Conservation (phyloP, 2,797 vertebrate genomes). For the Acanthurus leucopareius region DNA sequence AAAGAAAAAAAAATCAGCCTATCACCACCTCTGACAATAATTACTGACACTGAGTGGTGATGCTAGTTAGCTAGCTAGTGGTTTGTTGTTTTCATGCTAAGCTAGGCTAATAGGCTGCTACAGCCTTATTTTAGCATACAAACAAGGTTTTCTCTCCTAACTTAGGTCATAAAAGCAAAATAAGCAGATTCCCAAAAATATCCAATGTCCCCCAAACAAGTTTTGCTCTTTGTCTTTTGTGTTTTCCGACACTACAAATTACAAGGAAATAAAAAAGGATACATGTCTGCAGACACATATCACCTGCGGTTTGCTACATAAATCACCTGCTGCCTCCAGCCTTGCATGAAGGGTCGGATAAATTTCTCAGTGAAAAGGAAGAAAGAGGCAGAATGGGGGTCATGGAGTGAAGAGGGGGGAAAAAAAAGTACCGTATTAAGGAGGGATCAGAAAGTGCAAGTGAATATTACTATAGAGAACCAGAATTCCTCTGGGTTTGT, state of each 20-base stretch:
- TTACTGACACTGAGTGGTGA: background rate
- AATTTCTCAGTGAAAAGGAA: conserved; percentile 23
- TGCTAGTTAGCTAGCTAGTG: background rate
- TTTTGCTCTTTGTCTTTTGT: background rate
- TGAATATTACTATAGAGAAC: conserved; percentile 41
- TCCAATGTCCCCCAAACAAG: background rate
- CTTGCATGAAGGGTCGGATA: background rate
- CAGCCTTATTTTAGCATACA: background rate
- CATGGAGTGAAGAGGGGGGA: conserved; percentile 23
- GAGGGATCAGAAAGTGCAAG: conserved; percentile 27
- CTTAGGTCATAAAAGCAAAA: conserved; percentile 6
- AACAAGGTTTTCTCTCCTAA: background rate
- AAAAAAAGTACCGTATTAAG: conserved; percentile 28
- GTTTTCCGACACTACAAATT: background rate
- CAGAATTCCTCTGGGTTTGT: conserved; percentile 49
- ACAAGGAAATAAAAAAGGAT: conserved; percentile 11
- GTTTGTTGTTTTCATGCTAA: conserved; percentile 11
- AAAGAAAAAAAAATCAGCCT: background rate
- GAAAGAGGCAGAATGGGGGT: conserved; percentile 8
- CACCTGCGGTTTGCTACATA: conserved; percentile 25
- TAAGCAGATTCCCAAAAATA: background rate
- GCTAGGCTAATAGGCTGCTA: background rate
- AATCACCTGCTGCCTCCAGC: conserved; percentile 44
- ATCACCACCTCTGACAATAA: background rate
- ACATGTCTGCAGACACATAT: conserved; percentile 8